Conservation (phyloP, 2,113 vertebrate species). For the Monarcha castaneiventris region DNA sequence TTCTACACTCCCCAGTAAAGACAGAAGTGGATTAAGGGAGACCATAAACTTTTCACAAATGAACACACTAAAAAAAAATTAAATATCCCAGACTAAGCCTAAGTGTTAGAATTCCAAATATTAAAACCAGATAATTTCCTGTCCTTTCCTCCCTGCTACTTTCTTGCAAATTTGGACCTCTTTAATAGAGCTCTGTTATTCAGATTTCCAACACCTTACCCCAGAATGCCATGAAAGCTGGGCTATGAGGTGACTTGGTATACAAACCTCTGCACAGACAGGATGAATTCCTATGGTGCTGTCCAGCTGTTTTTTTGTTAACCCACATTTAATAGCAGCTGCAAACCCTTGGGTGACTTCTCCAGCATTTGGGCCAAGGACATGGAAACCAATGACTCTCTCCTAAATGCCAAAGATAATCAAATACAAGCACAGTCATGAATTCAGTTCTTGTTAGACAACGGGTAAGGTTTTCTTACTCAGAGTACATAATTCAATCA, state of each 20-base stretch:
- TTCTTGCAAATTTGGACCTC: neutral
- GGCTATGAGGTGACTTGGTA: neutral
- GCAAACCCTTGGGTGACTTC: slow-evolving; percentile 86
- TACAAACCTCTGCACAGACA: slow-evolving; percentile 82
- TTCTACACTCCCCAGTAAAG: neutral
- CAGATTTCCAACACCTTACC: neutral
- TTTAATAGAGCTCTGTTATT: neutral
- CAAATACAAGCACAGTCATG: neutral
- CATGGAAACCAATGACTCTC: slow-evolving; percentile 81
- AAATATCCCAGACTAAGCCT: neutral
- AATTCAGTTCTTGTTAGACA: neutral
- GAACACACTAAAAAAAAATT: neutral
- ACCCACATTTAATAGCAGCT: slow-evolving; percentile 79
- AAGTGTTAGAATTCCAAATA: neutral
- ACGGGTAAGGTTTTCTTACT: neutral
- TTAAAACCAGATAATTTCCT: neutral
- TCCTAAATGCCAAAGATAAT: slow-evolving; percentile 68
- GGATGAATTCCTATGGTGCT: slow-evolving; percentile 81
- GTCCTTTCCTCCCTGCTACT: neutral
- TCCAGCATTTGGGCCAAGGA: slow-evolving; percentile 82
- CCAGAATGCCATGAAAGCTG: neutral
- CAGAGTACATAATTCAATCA: neutral
- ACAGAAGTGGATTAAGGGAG: neutral
- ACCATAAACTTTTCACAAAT: neutral
- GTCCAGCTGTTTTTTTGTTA: slow-evolving; percentile 82